Evolutionary conservation across 2,797 vertebrate species (phyloP).

Genomic region (Mycteria americana): DNA sequence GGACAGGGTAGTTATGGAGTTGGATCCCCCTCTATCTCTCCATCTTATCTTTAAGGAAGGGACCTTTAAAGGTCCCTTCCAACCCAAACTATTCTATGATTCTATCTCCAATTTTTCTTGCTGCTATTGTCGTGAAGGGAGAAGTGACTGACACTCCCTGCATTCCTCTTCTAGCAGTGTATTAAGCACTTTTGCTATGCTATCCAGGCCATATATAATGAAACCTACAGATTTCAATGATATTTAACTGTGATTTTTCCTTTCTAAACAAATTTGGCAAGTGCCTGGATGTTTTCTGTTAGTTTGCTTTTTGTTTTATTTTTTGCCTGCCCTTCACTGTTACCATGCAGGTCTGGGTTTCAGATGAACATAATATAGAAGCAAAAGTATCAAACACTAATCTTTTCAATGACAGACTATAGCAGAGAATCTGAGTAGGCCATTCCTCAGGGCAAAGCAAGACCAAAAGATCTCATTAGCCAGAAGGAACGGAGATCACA

Average conservation of each 20-base stretch:
- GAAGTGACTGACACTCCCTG: not conserved
- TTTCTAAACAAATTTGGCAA: not conserved
- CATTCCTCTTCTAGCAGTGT: not conserved
- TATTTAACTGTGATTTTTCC: not conserved
- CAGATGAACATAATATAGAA: not conserved
- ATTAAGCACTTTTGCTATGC: not conserved
- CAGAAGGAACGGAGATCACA: not conserved
- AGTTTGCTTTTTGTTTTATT: not conserved
- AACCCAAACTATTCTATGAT: not conserved
- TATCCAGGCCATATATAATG: not conserved
- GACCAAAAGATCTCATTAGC: not conserved
- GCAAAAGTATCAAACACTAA: not conserved
- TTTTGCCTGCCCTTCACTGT: not conserved
- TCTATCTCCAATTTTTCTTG: not conserved
- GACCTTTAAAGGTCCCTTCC: not conserved
- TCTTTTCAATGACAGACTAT: not conserved
- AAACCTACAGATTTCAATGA: not conserved
- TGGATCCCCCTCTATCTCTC: not conserved
- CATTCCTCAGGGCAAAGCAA: not conserved
- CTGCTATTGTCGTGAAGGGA: not conserved
- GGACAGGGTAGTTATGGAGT: not conserved
- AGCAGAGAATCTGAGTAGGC: not conserved
- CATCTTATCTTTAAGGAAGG: not conserved
- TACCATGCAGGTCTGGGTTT: not conserved
- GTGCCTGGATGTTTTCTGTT: not conserved